phyloP scores from a whole-genome alignment of 2,888 invertebrate species.

The Calameuta idolon region DNA sequence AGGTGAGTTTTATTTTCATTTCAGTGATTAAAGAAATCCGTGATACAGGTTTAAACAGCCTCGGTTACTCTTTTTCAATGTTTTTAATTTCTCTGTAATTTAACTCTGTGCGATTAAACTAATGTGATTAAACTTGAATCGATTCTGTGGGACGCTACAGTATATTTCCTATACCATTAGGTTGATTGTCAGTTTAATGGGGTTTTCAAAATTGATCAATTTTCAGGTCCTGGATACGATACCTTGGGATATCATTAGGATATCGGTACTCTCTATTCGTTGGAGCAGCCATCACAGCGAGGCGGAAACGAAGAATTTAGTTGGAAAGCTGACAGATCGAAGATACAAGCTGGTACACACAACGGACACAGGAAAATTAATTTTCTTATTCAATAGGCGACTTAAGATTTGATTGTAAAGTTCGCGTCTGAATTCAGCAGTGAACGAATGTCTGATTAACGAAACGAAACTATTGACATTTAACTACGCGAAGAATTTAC shows the following conservation, averaged over 20 bases:
- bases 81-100: background rate
- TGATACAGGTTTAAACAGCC: background rate
- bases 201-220: background rate
- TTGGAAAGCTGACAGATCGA: constrained; percentile 52
- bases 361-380: constrained; percentile 54
- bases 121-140: too few relatives aligned
- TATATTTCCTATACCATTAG: too few relatives aligned
- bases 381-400: constrained; percentile 57
- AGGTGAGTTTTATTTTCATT: constrained; percentile 32
- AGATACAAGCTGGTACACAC: constrained; percentile 53
- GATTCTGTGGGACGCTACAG: background rate
- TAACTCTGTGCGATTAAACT: too few relatives aligned
- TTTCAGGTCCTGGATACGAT: constrained; percentile 62
- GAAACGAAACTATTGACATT: background rate
- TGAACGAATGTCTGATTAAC: background rate
- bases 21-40: background rate
- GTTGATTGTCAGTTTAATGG: background rate
- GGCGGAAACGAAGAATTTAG: constrained; percentile 54
- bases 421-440: constrained; percentile 5
- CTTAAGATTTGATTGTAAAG: constrained; percentile 50
- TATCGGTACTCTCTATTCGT: constrained; percentile 60
- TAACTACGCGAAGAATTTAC: background rate
- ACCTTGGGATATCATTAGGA: constrained; percentile 61
- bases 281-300: constrained; percentile 59
- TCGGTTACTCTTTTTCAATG: background rate